These are phyloP conservation scores for Alcis repandata DNA, from an alignment of 2,888 invertebrate species.

Conservation along the genomic window DNA sequence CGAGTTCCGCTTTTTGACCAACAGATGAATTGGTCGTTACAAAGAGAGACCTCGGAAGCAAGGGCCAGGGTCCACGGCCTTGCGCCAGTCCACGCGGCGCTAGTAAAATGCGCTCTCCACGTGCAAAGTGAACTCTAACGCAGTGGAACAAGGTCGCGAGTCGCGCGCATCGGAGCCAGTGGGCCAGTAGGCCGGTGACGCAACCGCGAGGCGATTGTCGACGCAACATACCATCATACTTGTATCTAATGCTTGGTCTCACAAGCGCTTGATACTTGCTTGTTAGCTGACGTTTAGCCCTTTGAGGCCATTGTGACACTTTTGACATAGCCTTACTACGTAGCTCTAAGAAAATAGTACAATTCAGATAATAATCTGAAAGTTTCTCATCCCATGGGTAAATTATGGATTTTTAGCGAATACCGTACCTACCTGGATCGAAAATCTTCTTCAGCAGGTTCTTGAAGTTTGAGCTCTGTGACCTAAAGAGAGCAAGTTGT, in stretches of 20 bases:
- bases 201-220: slow-evolving; percentile 15
- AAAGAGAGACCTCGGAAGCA: slow-evolving; percentile 30
- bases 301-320: no score
- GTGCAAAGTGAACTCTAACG: slow-evolving; percentile 10
- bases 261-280: not conserved
- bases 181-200: slow-evolving; percentile 38
- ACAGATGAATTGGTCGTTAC: slow-evolving; percentile 1
- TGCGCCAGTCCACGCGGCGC: slow-evolving; percentile 30
- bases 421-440: no score
- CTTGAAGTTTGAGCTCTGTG: no score
- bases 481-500: not conserved
- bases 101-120: not conserved
- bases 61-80: slow-evolving; percentile 39
- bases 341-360: no score
- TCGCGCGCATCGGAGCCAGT: slow-evolving; percentile 30
- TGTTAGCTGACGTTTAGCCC: not conserved
- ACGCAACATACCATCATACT: slow-evolving; percentile 9
- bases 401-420: no score
- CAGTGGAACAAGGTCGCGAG: slow-evolving; percentile 6
- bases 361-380: no score
- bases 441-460: no score
- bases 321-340: not conserved
- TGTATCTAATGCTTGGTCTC: not conserved
- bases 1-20: not conserved
- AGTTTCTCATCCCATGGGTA: no score